A percentile compares a stretch with the other conserved stretches of the same genome.
phyloP scores from a whole-genome alignment of 2,888 invertebrate species.

The Cheilosia urbana region DNA sequence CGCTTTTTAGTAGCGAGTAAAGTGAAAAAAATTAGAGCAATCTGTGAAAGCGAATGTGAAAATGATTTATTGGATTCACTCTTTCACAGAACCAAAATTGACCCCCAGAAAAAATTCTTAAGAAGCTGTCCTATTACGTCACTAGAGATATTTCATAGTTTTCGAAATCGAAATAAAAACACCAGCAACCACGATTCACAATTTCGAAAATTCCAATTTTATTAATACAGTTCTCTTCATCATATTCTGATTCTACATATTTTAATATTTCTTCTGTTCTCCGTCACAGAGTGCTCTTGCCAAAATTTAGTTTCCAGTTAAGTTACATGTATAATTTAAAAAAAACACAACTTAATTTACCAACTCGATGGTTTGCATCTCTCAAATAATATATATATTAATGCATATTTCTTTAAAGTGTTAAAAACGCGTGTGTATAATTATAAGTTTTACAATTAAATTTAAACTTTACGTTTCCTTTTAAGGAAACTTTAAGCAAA shows the following conservation, averaged over 20 bases:
- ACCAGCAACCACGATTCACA: not conserved
- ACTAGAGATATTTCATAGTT: no score
- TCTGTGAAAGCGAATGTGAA: no score
- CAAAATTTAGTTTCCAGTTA: not conserved
- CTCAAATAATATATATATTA: not conserved
- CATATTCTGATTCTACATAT: slow-evolving; percentile 20
- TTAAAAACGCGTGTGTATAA: slow-evolving; percentile 5
- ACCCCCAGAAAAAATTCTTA: no score
- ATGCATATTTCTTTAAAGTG: not conserved
- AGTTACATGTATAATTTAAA: not conserved
- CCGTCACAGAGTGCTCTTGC: not conserved
- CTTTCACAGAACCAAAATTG: no score
- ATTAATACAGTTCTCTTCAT: slow-evolving; percentile 38
- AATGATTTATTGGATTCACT: no score
- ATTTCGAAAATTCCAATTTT: slow-evolving; percentile 31
- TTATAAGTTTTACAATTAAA: slow-evolving; percentile 33
- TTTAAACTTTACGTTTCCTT: slow-evolving; percentile 1
- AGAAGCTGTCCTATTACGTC: no score
- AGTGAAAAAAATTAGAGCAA: no score
- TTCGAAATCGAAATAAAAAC: not conserved
- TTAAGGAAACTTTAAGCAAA: slow-evolving; percentile 11
- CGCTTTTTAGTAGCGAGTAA: no score
- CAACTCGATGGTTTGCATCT: slow-evolving; percentile 1
- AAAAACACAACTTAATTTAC: not conserved
- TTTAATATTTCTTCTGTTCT: not conserved